These are phyloP conservation scores for Torymus tubicola DNA, from an alignment of 2,888 invertebrate genomes.

Conservation along the genomic window DNA sequence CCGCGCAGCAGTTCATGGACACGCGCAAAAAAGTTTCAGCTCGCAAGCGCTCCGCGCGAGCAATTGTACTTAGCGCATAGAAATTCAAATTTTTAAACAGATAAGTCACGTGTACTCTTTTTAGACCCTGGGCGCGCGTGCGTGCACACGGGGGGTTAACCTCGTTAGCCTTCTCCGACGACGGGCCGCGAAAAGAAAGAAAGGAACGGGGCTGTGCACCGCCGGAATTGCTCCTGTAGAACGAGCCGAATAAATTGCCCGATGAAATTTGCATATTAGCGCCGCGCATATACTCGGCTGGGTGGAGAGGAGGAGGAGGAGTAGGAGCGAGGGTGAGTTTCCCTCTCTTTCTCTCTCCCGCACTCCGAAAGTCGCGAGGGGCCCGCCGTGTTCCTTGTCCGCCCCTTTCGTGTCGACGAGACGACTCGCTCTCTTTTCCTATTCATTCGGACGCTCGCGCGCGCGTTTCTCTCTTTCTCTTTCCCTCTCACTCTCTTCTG, in stretches of 20 bases:
- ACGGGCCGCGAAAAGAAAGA: conserved; percentile 46
- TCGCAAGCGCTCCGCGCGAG: conserved; percentile 5
- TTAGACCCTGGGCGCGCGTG: conserved; percentile 25
- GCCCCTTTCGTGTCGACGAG: conserved; percentile 58
- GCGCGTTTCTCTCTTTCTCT: too few relatives aligned
- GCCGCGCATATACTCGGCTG: conserved; percentile 54
- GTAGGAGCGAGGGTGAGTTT: background rate
- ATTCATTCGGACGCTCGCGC: conserved; percentile 46
- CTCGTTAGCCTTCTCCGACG: conserved; percentile 54
- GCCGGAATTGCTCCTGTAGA: conserved; percentile 55
- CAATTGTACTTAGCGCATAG: conserved; percentile 57
- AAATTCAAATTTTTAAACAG: conserved; percentile 58
- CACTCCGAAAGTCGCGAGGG: conserved; percentile 10
- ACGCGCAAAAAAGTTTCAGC: background rate
- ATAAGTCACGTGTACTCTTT: conserved; percentile 59
- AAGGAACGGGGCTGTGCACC: conserved; percentile 45
- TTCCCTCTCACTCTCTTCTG: too few relatives aligned
- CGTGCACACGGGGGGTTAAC: conserved; percentile 27
- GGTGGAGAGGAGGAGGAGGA: conserved; percentile 10
- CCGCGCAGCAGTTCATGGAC: too few relatives aligned
- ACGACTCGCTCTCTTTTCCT: conserved; percentile 48
- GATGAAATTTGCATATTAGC: conserved; percentile 60
- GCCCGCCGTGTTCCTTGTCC: conserved; percentile 48
- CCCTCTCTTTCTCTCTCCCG: background rate
- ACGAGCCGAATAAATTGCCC: conserved; percentile 59